A percentile compares a stretch with the other conserved stretches of the same genome.
These are phyloP conservation scores for Pegoplata infirma DNA, from an alignment of 2,888 invertebrate genomes.

Conservation along the genomic window DNA sequence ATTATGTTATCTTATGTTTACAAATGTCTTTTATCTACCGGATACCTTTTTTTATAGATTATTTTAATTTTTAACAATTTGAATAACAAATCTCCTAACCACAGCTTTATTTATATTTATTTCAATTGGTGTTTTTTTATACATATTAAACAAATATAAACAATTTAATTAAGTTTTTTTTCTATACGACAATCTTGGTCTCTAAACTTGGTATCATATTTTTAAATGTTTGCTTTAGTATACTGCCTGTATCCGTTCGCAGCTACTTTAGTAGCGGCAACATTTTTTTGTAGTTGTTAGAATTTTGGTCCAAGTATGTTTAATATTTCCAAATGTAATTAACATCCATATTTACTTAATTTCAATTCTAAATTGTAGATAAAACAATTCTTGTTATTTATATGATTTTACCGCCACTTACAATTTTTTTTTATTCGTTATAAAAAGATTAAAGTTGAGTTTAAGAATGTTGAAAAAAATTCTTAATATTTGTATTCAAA, in stretches of 20 bases:
- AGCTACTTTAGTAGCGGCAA: slow-evolving; percentile 29
- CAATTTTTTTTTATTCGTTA: slow-evolving; percentile 5
- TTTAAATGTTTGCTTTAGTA: background rate
- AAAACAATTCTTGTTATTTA: slow-evolving; percentile 4
- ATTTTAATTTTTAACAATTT: slow-evolving; percentile 5
- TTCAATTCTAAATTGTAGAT: slow-evolving; percentile 15
- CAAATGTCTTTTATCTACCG: slow-evolving; percentile 41
- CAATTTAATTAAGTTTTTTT: slow-evolving; percentile 51
- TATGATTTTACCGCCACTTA: slow-evolving; percentile 23
- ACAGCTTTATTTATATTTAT: slow-evolving; percentile 41
- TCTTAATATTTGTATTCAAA: slow-evolving; percentile 44
- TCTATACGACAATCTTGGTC: slow-evolving; percentile 1
- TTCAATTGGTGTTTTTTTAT: slow-evolving; percentile 27
- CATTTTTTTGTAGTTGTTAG: slow-evolving; percentile 33
- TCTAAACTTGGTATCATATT: slow-evolving; percentile 7
- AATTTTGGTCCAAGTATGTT: slow-evolving; percentile 15
- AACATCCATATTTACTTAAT: slow-evolving; percentile 50
- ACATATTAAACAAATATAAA: slow-evolving; percentile 48
- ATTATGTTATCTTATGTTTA: slow-evolving; percentile 39
- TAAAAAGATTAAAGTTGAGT: slow-evolving; percentile 18
- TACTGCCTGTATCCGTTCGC: background rate
- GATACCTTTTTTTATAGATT: slow-evolving; percentile 42
- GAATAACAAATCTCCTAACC: slow-evolving; percentile 22
- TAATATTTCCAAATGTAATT: slow-evolving; percentile 38
- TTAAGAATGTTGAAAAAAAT: slow-evolving; percentile 19